Conservation (phyloP, 2,888 invertebrate species). For the Cephus nigrinus region DNA sequence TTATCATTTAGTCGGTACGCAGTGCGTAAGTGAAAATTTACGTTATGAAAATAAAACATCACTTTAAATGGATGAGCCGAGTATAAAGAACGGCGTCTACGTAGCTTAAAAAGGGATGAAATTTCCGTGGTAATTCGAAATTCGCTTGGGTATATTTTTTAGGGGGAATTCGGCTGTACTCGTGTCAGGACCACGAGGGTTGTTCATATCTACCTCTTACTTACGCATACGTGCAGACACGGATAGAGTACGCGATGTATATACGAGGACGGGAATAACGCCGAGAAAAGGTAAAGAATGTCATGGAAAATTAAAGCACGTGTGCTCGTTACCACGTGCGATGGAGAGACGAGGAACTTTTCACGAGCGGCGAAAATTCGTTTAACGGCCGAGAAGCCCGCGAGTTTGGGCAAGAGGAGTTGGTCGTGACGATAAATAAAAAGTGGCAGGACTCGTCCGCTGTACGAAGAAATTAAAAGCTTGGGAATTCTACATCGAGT, state of each 20-base stretch:
- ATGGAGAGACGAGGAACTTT: not conserved
- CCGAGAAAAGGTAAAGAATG: too few relatives aligned
- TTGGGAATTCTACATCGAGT: not conserved
- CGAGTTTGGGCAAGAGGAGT: not conserved
- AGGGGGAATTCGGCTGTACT: too few relatives aligned
- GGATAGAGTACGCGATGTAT: not conserved
- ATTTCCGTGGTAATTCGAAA: too few relatives aligned
- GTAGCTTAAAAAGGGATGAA: too few relatives aligned
- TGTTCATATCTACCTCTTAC: too few relatives aligned
- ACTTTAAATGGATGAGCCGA: not conserved
- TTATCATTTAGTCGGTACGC: not conserved
- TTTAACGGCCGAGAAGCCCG: not conserved
- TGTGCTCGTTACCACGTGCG: too few relatives aligned
- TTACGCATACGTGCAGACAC: too few relatives aligned
- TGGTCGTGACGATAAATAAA: not conserved
- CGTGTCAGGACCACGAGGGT: too few relatives aligned
- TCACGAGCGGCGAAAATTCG: not conserved
- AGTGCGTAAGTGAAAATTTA: too few relatives aligned
- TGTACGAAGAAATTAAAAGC: not conserved
- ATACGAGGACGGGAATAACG: not conserved
- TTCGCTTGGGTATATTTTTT: too few relatives aligned
- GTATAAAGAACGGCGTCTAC: too few relatives aligned
- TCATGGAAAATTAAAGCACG: too few relatives aligned
- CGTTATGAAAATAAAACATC: not conserved
- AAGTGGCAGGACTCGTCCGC: not conserved